Evolutionary conservation across 2,113 vertebrate species (phyloP).

Genomic region (Notarius quadriscutis): DNA sequence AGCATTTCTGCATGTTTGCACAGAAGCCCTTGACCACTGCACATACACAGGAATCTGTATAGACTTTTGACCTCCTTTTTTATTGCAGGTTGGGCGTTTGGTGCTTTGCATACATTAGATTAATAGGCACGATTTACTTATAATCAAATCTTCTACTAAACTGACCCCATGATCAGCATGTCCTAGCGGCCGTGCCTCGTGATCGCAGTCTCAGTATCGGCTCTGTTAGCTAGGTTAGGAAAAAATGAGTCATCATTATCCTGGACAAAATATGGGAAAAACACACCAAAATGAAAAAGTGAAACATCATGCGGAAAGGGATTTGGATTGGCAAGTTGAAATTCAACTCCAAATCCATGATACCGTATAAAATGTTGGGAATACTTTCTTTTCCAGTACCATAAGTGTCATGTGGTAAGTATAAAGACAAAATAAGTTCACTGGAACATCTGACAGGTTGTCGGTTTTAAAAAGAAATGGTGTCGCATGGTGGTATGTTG

Average conservation of each 20-base stretch:
- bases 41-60: background rate
- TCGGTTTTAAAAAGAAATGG: background rate
- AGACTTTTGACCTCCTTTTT: constrained; percentile 3
- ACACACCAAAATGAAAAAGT: background rate
- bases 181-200: background rate
- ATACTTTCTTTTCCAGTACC: background rate
- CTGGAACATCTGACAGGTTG: background rate
- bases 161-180: constrained; percentile 11
- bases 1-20: constrained; percentile 10
- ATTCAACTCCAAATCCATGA: background rate
- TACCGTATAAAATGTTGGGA: too few relatives aligned
- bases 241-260: background rate
- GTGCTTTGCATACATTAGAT: constrained; percentile 8
- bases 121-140: constrained; percentile 15
- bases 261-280: background rate
- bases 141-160: constrained; percentile 21
- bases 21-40: constrained; percentile 8
- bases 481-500: background rate
- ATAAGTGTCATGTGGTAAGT: background rate
- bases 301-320: background rate
- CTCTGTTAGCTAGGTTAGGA: background rate
- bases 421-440: background rate
- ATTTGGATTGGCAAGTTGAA: background rate
- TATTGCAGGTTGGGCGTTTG: constrained; percentile 5
- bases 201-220: background rate